Conservation (phyloP, 1,140 invertebrate species). For the Aphelinus atriplicis region DNA sequence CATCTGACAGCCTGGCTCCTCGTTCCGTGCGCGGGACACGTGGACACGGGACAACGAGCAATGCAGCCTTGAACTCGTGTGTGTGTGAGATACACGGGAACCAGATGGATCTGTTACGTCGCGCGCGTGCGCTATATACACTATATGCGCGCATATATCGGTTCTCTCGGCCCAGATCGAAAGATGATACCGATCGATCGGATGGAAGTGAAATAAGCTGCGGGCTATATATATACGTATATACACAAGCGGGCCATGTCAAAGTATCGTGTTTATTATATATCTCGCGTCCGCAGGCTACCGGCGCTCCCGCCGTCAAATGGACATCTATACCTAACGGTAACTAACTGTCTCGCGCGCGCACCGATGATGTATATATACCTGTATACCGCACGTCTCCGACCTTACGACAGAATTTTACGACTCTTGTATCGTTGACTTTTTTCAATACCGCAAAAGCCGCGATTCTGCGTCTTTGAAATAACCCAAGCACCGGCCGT, state of each 20-base stretch:
- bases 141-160: not conserved
- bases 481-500: no score
- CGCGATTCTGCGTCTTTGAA: no score
- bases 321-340: not conserved
- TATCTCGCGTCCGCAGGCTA: slow-evolving; percentile 7
- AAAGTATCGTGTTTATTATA: slow-evolving; percentile 16
- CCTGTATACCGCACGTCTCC: no score
- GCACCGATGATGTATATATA: no score
- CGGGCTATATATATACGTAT: not conserved
- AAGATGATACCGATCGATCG: slow-evolving; percentile 18
- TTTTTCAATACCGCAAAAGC: no score
- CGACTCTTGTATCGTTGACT: no score
- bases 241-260: not conserved
- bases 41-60: not conserved
- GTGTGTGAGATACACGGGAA: not conserved
- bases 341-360: not conserved
- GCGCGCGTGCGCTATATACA: not conserved
- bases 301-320: not conserved
- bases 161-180: not conserved
- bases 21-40: not conserved
- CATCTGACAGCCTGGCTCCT: no score
- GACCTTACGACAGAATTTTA: no score
- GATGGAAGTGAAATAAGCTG: not conserved
- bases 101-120: not conserved
- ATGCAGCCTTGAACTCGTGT: not conserved